These are phyloP conservation scores for Polyploca ridens DNA, from an alignment of 2,888 invertebrate species.

Conservation along the genomic window DNA sequence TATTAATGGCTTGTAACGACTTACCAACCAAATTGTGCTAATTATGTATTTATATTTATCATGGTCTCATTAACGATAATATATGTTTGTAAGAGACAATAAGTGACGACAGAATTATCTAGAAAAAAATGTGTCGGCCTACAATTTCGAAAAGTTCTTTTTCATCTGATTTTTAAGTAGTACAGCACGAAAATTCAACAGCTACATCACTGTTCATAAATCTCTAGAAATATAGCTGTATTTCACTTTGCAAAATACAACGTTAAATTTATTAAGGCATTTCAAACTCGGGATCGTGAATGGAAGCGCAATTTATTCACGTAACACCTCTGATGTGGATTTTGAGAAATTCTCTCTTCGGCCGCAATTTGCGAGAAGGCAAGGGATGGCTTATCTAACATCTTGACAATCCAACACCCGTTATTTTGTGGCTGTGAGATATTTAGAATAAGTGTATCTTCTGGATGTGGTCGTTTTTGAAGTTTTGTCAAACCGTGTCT, in stretches of 20 bases:
- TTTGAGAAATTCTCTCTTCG: slow-evolving; percentile 40
- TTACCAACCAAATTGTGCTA: neutral
- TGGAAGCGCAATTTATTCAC: slow-evolving; percentile 38
- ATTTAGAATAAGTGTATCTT: neutral
- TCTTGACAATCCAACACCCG: slow-evolving; percentile 35
- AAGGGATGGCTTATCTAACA: slow-evolving; percentile 38
- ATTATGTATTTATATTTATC: neutral
- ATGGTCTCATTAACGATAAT: neutral
- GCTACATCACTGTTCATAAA: neutral
- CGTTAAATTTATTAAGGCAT: slow-evolving; percentile 6
- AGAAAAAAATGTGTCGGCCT: neutral
- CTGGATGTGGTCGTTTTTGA: too few species aligned
- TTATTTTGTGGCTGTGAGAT: slow-evolving; percentile 24
- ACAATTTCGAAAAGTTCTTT: neutral
- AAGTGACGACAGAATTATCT: neutral
- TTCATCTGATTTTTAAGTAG: neutral
- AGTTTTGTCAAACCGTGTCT: too few species aligned
- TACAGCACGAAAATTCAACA: neutral
- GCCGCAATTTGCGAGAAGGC: slow-evolving; percentile 34
- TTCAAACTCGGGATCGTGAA: slow-evolving; percentile 21
- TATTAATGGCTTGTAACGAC: neutral
- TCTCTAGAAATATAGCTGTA: neutral
- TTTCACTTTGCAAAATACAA: slow-evolving; percentile 2
- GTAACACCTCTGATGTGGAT: slow-evolving; percentile 26
- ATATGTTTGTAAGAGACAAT: neutral